Conservation (phyloP, 2,113 vertebrate genomes). For the Neotoma lepida region DNA sequence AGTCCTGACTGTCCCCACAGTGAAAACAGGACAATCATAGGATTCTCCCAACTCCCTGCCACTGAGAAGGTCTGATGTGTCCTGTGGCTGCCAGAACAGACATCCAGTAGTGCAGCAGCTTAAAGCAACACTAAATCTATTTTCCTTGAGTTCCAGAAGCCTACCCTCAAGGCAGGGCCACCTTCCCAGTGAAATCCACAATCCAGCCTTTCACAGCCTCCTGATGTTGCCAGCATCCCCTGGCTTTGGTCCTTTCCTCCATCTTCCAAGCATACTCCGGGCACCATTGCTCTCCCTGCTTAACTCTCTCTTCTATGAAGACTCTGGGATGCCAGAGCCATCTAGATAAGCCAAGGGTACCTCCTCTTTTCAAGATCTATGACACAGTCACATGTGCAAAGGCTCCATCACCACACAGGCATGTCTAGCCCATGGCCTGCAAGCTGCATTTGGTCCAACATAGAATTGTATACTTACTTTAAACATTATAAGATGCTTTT, state of each 20-base stretch:
- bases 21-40: neutral
- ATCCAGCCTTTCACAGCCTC: neutral
- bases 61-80: neutral
- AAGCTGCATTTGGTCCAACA: neutral
- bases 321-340: neutral
- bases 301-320: neutral
- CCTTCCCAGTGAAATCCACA: neutral
- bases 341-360: neutral
- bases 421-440: too few relatives aligned
- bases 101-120: neutral
- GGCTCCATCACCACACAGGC: neutral
- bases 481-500: neutral
- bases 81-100: neutral
- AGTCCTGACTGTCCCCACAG: neutral
- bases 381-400: neutral
- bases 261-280: fast-evolving
- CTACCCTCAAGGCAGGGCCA: neutral
- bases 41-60: neutral
- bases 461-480: neutral
- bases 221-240: fast-evolving
- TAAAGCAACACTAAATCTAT: too few relatives aligned
- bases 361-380: neutral
- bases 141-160: neutral
- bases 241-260: neutral
- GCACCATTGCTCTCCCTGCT: neutral